Conservation (phyloP, 2,888 invertebrate genomes). For the Eupithecia vulgata region DNA sequence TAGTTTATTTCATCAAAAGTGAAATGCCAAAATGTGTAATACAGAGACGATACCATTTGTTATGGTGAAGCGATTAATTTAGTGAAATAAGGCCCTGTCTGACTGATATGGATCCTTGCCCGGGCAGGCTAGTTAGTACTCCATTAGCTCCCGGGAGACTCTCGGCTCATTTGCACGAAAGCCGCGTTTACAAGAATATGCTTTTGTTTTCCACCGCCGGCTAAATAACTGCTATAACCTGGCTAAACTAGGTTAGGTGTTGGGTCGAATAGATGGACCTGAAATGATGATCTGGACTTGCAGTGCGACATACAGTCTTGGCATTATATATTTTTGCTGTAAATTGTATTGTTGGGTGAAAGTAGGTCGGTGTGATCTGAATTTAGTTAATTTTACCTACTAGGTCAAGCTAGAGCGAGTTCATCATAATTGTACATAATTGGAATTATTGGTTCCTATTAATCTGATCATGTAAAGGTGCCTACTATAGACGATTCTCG, state of each 20-base stretch:
- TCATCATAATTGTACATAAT: too few species aligned
- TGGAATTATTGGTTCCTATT: too few species aligned
- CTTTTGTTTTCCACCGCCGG: constrained; percentile 36
- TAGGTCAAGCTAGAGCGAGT: too few species aligned
- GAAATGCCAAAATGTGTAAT: neutral
- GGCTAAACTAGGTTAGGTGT: neutral
- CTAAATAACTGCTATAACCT: constrained; percentile 6
- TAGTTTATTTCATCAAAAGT: too few species aligned
- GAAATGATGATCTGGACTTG: constrained; percentile 4
- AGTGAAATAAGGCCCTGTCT: constrained; percentile 26
- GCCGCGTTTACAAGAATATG: constrained; percentile 43
- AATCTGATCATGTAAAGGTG: too few species aligned
- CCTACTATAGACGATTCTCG: too few species aligned
- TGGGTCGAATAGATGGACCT: neutral
- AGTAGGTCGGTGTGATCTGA: too few species aligned
- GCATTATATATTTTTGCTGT: neutral
- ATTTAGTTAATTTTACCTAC: too few species aligned
- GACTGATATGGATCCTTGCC: constrained; percentile 40
- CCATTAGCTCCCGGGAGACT: constrained; percentile 39
- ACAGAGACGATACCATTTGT: neutral
- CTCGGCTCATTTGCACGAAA: constrained; percentile 38
- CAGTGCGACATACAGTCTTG: neutral
- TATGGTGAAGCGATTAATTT: neutral
- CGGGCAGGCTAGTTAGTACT: constrained; percentile 43
- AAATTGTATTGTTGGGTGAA: neutral